Conservation (phyloP, 2,113 vertebrate genomes). For the Oceanites oceanicus region DNA sequence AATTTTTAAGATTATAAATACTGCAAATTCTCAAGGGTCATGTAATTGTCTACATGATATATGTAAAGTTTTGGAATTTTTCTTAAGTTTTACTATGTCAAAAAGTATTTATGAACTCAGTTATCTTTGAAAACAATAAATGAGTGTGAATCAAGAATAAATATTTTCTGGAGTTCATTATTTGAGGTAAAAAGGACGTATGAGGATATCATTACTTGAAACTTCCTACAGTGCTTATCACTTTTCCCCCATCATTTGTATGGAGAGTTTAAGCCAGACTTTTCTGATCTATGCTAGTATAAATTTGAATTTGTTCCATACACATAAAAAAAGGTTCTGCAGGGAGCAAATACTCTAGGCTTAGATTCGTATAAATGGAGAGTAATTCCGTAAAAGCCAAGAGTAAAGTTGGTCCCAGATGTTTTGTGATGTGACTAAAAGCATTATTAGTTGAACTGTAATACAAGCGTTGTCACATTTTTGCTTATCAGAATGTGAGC, state of each 20-base stretch:
- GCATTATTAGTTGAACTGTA: not conserved
- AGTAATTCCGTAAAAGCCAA: not conserved
- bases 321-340: not conserved
- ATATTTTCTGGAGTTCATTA: not conserved
- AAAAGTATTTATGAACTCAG: not conserved
- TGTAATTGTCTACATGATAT: not conserved
- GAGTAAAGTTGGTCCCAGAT: not conserved
- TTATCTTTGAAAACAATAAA: not conserved
- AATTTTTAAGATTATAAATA: not conserved
- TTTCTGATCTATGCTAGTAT: constrained; percentile 7
- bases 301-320: not conserved
- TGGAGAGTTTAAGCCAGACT: not conserved
- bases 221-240: not conserved
- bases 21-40: not conserved
- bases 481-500: not conserved
- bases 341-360: not conserved
- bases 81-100: not conserved
- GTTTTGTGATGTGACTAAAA: not conserved
- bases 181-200: not conserved
- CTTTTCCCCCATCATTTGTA: not conserved
- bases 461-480: not conserved
- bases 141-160: not conserved
- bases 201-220: not conserved
- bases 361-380: not conserved
- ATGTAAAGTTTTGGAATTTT: not conserved